Evolutionary conservation across 2,797 vertebrate species (phyloP).

Genomic region (Girardinus metallicus): DNA sequence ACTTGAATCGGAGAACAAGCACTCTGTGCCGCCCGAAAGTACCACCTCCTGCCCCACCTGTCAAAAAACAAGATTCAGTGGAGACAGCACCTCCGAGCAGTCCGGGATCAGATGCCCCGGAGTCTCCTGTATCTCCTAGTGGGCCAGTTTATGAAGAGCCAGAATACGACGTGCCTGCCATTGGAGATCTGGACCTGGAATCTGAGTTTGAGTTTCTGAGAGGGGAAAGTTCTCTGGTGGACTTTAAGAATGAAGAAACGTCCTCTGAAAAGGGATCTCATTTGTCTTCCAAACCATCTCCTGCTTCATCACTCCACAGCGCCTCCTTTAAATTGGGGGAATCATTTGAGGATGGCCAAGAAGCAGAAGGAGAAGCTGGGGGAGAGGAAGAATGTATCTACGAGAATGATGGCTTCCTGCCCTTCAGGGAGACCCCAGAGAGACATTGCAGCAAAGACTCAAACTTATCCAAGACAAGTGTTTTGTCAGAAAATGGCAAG

Average conservation of each 20-base stretch:
- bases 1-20: slow-evolving; percentile 95
- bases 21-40: slow-evolving; percentile 97
- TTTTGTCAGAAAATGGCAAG: slow-evolving; percentile 74
- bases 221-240: slow-evolving; percentile 78
- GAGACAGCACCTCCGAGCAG: slow-evolving; percentile 81
- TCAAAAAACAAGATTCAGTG: slow-evolving; percentile 91
- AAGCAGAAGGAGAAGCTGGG: slow-evolving; percentile 64
- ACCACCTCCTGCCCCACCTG: slow-evolving; percentile 95
- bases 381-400: slow-evolving; percentile 92
- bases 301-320: slow-evolving; percentile 78
- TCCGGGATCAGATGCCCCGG: slow-evolving; percentile 78
- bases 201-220: slow-evolving; percentile 85
- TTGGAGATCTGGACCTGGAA: slow-evolving; percentile 89
- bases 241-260: slow-evolving; percentile 73
- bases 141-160: slow-evolving; percentile 94
- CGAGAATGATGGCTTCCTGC: slow-evolving; percentile 95
- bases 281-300: slow-evolving; percentile 72
- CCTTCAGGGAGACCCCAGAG: slow-evolving; percentile 80
- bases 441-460: slow-evolving; percentile 86
- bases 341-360: slow-evolving; percentile 89
- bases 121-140: slow-evolving; percentile 83
- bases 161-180: slow-evolving; percentile 95
- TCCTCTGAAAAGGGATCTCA: slow-evolving; percentile 78
- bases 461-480: slow-evolving; percentile 88
- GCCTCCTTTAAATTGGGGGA: slow-evolving; percentile 86